These are phyloP conservation scores for Rhopilema esculentum DNA, from an alignment of 30 jellyfish, hydroid and myxozoan species.

Conservation along the genomic window DNA sequence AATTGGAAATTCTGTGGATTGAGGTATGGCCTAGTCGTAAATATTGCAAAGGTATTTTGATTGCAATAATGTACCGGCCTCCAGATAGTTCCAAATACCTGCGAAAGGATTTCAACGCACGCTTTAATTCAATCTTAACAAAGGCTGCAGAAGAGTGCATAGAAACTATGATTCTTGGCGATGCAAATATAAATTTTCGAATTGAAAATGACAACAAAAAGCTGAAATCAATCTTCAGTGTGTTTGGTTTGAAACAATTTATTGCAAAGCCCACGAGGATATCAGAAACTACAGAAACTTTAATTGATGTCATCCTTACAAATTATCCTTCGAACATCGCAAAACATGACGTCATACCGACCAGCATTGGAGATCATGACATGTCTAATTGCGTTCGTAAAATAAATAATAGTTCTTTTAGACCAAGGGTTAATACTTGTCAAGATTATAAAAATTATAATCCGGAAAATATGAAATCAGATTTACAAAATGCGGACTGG, in stretches of 20 bases:
- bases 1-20: slow-evolving; percentile 34
- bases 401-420: slow-evolving; percentile 28
- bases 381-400: too few species aligned
- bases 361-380: too few species aligned
- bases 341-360: too few species aligned
- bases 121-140: too few species aligned
- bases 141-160: too few species aligned
- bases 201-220: too few species aligned
- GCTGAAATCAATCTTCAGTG: slow-evolving; percentile 15
- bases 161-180: too few species aligned
- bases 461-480: slow-evolving; percentile 43
- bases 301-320: slow-evolving; percentile 28
- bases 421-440: slow-evolving; percentile 51
- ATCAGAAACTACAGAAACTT: slow-evolving; percentile 44
- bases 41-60: slow-evolving; percentile 56
- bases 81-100: too few species aligned
- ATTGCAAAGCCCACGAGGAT: slow-evolving; percentile 46
- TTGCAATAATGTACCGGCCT: slow-evolving; percentile 62
- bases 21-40: slow-evolving; percentile 62
- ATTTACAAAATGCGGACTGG: slow-evolving; percentile 42
- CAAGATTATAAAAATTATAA: slow-evolving; percentile 33
- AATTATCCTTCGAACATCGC: too few species aligned
- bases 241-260: slow-evolving; percentile 50
- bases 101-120: too few species aligned
- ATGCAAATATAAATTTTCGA: too few species aligned